phyloP scores from a whole-genome alignment of 1,140 invertebrate genomes.

The Kradibia gibbosae region DNA sequence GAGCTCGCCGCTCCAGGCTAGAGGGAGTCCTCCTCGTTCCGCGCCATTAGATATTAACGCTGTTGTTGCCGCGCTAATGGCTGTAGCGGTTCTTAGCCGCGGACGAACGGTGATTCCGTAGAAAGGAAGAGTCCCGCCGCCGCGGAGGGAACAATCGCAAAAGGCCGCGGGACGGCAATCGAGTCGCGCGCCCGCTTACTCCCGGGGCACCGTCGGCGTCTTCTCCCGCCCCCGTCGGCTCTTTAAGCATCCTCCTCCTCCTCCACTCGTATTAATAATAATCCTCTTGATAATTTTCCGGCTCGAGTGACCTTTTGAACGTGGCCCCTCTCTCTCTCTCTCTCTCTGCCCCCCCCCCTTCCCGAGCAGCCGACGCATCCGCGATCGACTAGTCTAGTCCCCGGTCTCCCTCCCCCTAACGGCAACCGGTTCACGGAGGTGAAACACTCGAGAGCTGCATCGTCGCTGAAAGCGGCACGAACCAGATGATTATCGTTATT shows the following conservation, averaged over 20 bases:
- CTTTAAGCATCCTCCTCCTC: neutral
- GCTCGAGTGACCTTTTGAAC: neutral
- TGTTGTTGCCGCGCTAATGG: conserved; percentile 27
- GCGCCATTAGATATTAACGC: neutral
- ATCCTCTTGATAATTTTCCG: neutral
- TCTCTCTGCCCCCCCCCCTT: no score
- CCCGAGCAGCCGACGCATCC: neutral
- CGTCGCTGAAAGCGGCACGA: neutral
- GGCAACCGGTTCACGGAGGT: neutral
- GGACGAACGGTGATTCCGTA: neutral
- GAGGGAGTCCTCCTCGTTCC: neutral
- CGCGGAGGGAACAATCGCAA: neutral
- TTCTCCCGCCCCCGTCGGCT: neutral
- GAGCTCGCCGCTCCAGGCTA: no score
- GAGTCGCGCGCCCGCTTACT: neutral
- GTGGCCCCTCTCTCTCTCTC: no score
- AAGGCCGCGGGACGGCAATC: neutral
- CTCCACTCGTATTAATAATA: conserved; percentile 22
- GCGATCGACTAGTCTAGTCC: neutral
- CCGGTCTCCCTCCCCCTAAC: neutral
- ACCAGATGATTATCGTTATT: conserved; percentile 9
- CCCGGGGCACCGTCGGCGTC: no score
- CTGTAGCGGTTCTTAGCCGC: neutral
- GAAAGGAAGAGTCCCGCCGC: neutral
- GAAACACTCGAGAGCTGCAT: neutral